These are phyloP conservation scores for Drosophila subpulchrella DNA, from an alignment of 1,140 invertebrate genomes.

Conservation along the genomic window DNA sequence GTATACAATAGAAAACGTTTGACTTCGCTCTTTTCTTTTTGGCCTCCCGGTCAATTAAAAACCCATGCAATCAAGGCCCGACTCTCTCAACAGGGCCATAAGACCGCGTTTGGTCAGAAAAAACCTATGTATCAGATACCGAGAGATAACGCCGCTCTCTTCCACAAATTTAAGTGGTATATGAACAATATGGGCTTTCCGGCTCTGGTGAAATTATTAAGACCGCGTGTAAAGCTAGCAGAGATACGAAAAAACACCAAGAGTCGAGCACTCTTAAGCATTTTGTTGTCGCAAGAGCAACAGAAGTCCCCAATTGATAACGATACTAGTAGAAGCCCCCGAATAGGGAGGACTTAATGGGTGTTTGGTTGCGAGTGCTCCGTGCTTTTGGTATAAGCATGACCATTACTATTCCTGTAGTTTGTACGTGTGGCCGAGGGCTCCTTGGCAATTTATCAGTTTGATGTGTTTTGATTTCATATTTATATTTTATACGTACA, in stretches of 20 bases:
- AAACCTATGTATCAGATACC: conserved; percentile 4
- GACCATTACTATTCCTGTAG: conserved; percentile 16
- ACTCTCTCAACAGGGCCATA: conserved; percentile 6
- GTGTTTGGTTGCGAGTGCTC: conserved; percentile 10
- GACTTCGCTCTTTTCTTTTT: conserved; percentile 13
- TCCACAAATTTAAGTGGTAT: not conserved
- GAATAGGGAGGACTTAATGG: not conserved
- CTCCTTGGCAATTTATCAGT: conserved; percentile 3
- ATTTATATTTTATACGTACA: not conserved
- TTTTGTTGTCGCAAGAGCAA: conserved; percentile 37
- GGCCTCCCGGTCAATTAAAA: conserved; percentile 24
- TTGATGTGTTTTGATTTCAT: not conserved
- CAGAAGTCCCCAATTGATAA: conserved; percentile 4
- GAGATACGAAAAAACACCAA: not conserved
- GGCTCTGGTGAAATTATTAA: conserved; percentile 35
- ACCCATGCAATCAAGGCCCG: not conserved
- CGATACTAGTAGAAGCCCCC: conserved; percentile 2
- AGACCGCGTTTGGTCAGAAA: conserved; percentile 11
- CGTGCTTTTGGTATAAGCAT: conserved; percentile 28
- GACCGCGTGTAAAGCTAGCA: not conserved
- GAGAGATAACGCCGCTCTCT: conserved; percentile 11
- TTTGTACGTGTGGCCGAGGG: not conserved
- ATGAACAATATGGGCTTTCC: conserved; percentile 13
- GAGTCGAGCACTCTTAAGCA: conserved; percentile 12
- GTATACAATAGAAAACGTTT: conserved; percentile 1